Evolutionary conservation across 1,140 invertebrate genomes (phyloP), one percentile per base, ranked within the genome.

Genomic region (Drosophila kikkawai): DNA sequence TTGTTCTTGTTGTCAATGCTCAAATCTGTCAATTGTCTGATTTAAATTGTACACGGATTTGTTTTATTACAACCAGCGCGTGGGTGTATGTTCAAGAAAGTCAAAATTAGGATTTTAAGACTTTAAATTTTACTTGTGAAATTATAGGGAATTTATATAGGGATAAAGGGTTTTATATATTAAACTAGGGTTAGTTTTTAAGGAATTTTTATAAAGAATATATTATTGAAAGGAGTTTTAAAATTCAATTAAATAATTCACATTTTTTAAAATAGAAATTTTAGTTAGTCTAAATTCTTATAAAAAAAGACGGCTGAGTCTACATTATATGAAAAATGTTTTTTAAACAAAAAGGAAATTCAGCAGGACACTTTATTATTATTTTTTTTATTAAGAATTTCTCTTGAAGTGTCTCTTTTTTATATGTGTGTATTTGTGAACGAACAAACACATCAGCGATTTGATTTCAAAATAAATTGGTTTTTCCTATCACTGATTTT

Each of bases 41-140:
- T 74, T 74, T 74, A 74, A 74, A 74, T 74, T 73, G 68, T 73
- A 73, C 55, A 73, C 69, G 67, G 55, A 73, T 73, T 44, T 51
- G 68, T 60, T 73, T 73, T 73, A 44, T 60, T 73, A 56, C 29
- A 37, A 64, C 47, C 64, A 50, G n/a, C n/a, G 2, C 13, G 13
- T 48, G 5, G 5, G 32, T 39, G 39, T 17, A 11, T 61, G 56
- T 17, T 61, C 1, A 15, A 41, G 32, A 17, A 36, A 61, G 26
- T 64, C 22, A 9, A 32, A 7, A 4, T 19, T 6, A 4, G 26
- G 11, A 42, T 17, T 65, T 12, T 3, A 22, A 9, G 13, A 17
- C 13, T 19, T 13, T 2, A 34, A 17, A 34, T 53, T 34, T 36
- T 34, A 15, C 17, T 22, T 53, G 0, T 1, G 1, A 53, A 53